A percentile compares a stretch with the other conserved stretches of the same genome.
Evolutionary conservation across 1,140 invertebrate genomes (phyloP).

Genomic region (Lamellibrachia luymesi): DNA sequence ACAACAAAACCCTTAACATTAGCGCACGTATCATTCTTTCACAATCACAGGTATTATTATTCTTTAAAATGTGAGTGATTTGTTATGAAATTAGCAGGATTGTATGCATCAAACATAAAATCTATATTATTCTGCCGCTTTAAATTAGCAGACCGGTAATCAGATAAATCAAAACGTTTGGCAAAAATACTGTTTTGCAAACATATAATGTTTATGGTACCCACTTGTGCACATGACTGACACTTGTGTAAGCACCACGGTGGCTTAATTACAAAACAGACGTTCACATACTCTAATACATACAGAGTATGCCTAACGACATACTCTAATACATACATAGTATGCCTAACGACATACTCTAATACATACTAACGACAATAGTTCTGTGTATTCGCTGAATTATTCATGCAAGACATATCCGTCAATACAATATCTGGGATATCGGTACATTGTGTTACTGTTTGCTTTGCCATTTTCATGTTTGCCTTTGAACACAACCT

Average conservation of each 20-base stretch:
- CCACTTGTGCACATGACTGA: not conserved
- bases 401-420: not conserved
- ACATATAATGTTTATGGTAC: not conserved
- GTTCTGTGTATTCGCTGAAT: not conserved
- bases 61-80: not conserved
- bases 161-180: not conserved
- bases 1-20: not conserved
- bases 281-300: not conserved
- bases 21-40: not conserved
- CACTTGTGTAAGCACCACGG: not conserved
- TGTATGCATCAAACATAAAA: not conserved
- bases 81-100: not conserved
- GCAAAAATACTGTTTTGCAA: not conserved
- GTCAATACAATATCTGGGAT: not conserved
- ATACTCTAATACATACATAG: not conserved
- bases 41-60: not conserved
- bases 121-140: not conserved
- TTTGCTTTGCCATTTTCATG: not conserved
- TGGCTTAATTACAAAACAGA: not conserved
- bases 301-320: not conserved
- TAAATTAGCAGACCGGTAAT: not conserved
- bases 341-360: not conserved
- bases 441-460: not conserved
- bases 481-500: not conserved
- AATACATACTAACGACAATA: not conserved